Percentiles rank a stretch among this genome's conserved stretches.
Conservation (phyloP, 2,797 vertebrate species). For the Cichlasoma orientale region DNA sequence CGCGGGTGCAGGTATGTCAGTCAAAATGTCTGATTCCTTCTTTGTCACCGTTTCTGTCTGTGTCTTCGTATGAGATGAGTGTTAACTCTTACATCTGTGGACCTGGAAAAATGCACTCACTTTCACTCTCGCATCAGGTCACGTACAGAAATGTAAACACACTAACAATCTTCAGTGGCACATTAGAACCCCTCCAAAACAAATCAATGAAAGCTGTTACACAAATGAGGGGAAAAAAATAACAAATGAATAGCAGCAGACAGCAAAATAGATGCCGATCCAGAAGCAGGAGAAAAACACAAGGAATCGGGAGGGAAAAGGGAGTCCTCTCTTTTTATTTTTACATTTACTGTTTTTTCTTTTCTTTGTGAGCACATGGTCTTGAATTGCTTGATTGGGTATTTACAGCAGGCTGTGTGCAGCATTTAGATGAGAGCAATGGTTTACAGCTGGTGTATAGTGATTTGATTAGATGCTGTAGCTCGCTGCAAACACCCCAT, state of each 20-base stretch:
- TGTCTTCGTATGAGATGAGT: conserved; percentile 26
- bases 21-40: conserved; percentile 35
- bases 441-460: conserved; percentile 50
- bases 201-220: conserved; percentile 60
- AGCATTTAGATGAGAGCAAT: conserved; percentile 40
- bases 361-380: not conserved
- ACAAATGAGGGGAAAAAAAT: conserved; percentile 45
- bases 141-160: conserved; percentile 38
- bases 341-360: not conserved
- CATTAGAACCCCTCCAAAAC: conserved; percentile 35
- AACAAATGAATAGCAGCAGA: conserved; percentile 29
- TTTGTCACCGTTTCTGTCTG: conserved; percentile 21
- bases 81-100: conserved; percentile 26
- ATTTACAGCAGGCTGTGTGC: conserved; percentile 37
- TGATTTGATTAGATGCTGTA: conserved; percentile 57
- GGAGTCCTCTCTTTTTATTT: conserved; percentile 2
- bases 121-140: conserved; percentile 6
- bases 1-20: conserved; percentile 5
- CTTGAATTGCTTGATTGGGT: conserved; percentile 38
- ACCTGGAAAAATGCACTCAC: not conserved
- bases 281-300: not conserved
- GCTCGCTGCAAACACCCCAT: conserved; percentile 32
- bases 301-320: not conserved
- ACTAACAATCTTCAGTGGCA: conserved; percentile 39
- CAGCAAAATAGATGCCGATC: conserved; percentile 18